A percentile compares a stretch with the other conserved stretches of the same genome.
phyloP scores from a whole-genome alignment of 2,113 vertebrate genomes.

The Rattus norvegicus region GRCr8 NC_086026.1:35434501-35435000 shows the following conservation, averaged over 20 bases:
- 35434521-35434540: neutral
- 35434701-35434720: neutral
- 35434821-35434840: neutral
- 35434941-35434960: neutral
- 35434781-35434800: neutral
- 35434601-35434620: neutral
- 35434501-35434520: neutral
- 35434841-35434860: neutral
- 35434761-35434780: neutral
- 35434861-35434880: neutral
- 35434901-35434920: neutral
- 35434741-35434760: neutral
- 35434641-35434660: neutral
- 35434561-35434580: neutral
- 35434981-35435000: too few species aligned
- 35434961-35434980: neutral
- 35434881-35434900: neutral
- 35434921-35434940: neutral
- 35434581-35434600: neutral
- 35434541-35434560: fast-evolving
- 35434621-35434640: fast-evolving
- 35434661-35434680: fast-evolving
- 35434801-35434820: neutral
- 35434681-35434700: neutral
- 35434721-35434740: neutral